phyloP scores from a whole-genome alignment of 2,888 invertebrate species.

The Pyrgus malvae region DNA sequence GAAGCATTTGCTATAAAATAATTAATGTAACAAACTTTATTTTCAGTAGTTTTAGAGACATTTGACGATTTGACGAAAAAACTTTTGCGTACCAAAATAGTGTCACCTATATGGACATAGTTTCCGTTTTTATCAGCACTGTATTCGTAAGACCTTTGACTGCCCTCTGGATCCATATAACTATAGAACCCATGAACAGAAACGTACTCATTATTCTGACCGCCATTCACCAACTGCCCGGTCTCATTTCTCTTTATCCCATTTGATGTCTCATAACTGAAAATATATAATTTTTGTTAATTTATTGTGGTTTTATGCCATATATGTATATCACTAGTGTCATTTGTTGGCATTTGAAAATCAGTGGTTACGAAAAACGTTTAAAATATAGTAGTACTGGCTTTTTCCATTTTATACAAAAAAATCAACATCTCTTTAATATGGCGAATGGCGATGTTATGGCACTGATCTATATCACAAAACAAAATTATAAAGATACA shows the following conservation, averaged over 20 bases:
- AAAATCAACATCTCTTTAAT: too few relatives aligned
- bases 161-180: slow-evolving; percentile 75
- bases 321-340: not conserved
- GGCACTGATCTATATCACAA: too few relatives aligned
- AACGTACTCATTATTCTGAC: slow-evolving; percentile 62
- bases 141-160: slow-evolving; percentile 67
- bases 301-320: not conserved
- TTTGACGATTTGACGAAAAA: too few relatives aligned
- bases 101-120: slow-evolving; percentile 1
- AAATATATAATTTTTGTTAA: not conserved
- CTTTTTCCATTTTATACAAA: too few relatives aligned
- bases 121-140: slow-evolving; percentile 79
- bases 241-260: slow-evolving; percentile 32
- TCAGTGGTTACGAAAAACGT: too few relatives aligned
- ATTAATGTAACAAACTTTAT: too few relatives aligned
- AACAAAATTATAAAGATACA: too few relatives aligned
- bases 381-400: too few relatives aligned
- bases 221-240: slow-evolving; percentile 43
- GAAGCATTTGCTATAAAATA: too few relatives aligned
- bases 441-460: too few relatives aligned
- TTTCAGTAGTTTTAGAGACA: too few relatives aligned
- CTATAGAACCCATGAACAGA: slow-evolving; percentile 73
- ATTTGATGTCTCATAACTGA: slow-evolving; percentile 47
- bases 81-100: not conserved
- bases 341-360: not conserved